Evolutionary conservation across 2,797 vertebrate genomes (phyloP), one percentile per base, ranked within the genome.

Genomic region (Echiichthys vipera): DNA sequence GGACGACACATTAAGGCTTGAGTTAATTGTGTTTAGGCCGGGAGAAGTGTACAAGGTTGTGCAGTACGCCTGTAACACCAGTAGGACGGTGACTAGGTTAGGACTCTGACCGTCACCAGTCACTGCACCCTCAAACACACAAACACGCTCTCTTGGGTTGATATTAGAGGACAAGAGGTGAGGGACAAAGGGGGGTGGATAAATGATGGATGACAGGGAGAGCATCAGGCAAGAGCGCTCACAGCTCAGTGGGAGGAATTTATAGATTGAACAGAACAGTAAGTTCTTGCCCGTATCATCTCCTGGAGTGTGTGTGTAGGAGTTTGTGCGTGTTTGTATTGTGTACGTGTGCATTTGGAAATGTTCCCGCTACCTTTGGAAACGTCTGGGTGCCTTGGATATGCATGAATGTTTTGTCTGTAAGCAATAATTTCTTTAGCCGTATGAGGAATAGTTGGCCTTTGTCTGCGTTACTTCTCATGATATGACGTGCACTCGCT

Each of bases 141-240:
- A 36, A 8, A 51, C 1, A 46, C 47, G 43, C 37, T 74, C 68
- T 83, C 64, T 29, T 62, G 65, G 77, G 77, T 82, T 78, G 51
- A 54, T 37, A 56, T 64, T 83, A 43, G 77, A 88, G 82, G 77
- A 86, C 78, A 57, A 68, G 61, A 74, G 78, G 81, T 88, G 77
- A 88, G 80, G 80, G 82, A 89, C 78, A 65, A 78, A 61, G 37
- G 46, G 20, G 11, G 13, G 53, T 32, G 63, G 76, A 70, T 71
- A 64, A 53, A 81, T 89, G 88, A 92, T 91, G 84, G 88, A 92
- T 89, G 84, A 64, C 63, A 45, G 47, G 57, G 49, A 45, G 56
- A 72, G 51, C 65, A 51, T 24, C 0, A 47, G 74, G 59, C 20
- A 57, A 62, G 49, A 49, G 61, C 8, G 8, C 62, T 67, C 69